phyloP scores from a whole-genome alignment of 2,888 invertebrate species.

The Lochmaea crataegi region DNA sequence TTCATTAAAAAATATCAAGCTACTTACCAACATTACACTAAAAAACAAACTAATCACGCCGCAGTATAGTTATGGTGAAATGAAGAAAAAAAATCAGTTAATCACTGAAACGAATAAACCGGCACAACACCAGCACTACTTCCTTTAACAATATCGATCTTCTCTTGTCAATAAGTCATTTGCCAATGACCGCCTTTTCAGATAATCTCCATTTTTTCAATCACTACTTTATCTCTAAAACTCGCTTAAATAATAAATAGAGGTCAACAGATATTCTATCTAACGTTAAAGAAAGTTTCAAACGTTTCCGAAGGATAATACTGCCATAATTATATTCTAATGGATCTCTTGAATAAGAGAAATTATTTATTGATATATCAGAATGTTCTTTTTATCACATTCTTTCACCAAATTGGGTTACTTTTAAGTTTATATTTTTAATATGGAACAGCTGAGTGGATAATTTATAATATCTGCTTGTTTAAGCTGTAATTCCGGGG shows the following conservation, averaged over 20 bases:
- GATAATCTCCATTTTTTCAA: conserved; percentile 31
- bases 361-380: background rate
- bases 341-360: background rate
- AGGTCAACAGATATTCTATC: background rate
- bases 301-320: background rate
- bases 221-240: background rate
- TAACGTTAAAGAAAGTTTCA: conserved; percentile 5
- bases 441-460: background rate
- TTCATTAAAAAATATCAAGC: conserved; percentile 1
- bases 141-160: conserved; percentile 11
- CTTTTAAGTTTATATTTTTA: background rate
- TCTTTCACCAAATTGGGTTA: background rate
- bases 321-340: background rate
- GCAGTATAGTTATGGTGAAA: background rate
- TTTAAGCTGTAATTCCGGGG: background rate
- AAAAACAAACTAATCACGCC: background rate
- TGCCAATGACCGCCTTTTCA: conserved; percentile 39
- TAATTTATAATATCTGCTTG: background rate
- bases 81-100: background rate
- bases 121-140: conserved; percentile 18
- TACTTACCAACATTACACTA: conserved; percentile 30
- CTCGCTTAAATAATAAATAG: background rate
- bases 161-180: conserved; percentile 38
- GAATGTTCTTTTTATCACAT: background rate
- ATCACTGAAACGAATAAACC: conserved; percentile 1